Base-by-base conservation (phyloP, 2,113 vertebrate species). In the Vulpes vulpes region DNA sequence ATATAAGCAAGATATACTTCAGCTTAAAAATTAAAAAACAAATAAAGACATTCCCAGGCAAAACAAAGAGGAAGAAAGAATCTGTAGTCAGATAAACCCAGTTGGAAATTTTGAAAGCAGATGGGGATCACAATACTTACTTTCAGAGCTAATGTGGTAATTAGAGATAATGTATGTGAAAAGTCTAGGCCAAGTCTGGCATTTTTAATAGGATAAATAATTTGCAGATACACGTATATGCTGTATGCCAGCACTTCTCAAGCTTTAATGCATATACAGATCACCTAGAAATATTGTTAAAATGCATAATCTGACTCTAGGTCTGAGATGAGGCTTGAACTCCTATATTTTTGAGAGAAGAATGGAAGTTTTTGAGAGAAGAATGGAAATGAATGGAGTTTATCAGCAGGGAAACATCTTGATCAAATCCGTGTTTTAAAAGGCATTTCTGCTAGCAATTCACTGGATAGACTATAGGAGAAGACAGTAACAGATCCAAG, bases 21-120 rank as follows among this genome's bases (percentile, higher is more conserved):
- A 64, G 20, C 59, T 71, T 67, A 43, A 69, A 81, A 91, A 27
- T 67, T 69, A 85, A 94, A 92, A 64, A 35, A 4, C 32, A 59
- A 94, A 60, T 93, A 76, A 97, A 78, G 53, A 14, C 6, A 53
- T 85, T 73, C 35, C 16, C 19, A 73, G 19, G 27, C 27, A 43
- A 87, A 86, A 49, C 27, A 82, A 11, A 76, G 82, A 93, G 4
- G 27, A 38, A 87, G 79, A 65, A 78, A 27, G 11, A 2, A 8
- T 78, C 89, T 69, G 2, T 55, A 8, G 16, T 91, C 51, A 27
- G 11, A 69, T 38, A 74, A n/a, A 88, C 23, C 27, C 62, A 30
- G 35, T 38, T 73, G 43, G 67, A 19, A 87, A 38, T 73, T 89
- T 83, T 92, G 65, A 94, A 95, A 78, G 49, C 22, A 90, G 60